These are phyloP conservation scores for Drosophila rufa DNA, from an alignment of 1,140 invertebrate species.

Conservation along the genomic window DNA sequence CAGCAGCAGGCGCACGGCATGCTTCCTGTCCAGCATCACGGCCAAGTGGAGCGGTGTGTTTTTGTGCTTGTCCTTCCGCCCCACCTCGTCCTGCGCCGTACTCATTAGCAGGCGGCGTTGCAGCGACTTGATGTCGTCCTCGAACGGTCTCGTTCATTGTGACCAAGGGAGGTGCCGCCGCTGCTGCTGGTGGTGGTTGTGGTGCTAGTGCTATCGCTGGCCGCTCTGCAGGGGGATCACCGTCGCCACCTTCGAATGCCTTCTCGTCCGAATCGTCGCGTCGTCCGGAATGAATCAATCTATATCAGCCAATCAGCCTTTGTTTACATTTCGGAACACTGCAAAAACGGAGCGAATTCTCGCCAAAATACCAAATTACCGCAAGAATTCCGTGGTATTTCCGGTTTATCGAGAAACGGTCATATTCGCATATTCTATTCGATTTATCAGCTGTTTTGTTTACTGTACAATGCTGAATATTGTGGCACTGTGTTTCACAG, in stretches of 20 bases:
- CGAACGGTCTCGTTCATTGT: constrained; percentile 86
- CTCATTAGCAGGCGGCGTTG: constrained; percentile 88
- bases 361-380: too few relatives aligned
- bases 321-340: too few relatives aligned
- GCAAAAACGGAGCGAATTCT: too few relatives aligned
- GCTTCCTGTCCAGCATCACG: constrained; percentile 97
- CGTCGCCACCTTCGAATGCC: constrained; percentile 40
- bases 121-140: constrained; percentile 91
- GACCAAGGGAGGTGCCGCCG: neutral
- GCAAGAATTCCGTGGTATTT: too few relatives aligned
- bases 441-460: too few relatives aligned
- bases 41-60: constrained; percentile 98
- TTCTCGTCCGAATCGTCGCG: constrained; percentile 70
- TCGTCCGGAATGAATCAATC: constrained; percentile 40
- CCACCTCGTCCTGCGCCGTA: constrained; percentile 88
- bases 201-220: constrained; percentile 6
- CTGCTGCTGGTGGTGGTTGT: constrained; percentile 8
- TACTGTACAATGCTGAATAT: too few relatives aligned
- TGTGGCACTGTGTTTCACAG: too few relatives aligned
- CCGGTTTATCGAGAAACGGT: too few relatives aligned
- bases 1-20: constrained; percentile 95
- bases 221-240: constrained; percentile 30
- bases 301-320: neutral
- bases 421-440: too few relatives aligned
- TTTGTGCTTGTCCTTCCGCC: constrained; percentile 94